A percentile compares a stretch with the other conserved stretches of the same genome.
Evolutionary conservation across 2,888 invertebrate species (phyloP).

Genomic region (Drosophila anomalata): DNA sequence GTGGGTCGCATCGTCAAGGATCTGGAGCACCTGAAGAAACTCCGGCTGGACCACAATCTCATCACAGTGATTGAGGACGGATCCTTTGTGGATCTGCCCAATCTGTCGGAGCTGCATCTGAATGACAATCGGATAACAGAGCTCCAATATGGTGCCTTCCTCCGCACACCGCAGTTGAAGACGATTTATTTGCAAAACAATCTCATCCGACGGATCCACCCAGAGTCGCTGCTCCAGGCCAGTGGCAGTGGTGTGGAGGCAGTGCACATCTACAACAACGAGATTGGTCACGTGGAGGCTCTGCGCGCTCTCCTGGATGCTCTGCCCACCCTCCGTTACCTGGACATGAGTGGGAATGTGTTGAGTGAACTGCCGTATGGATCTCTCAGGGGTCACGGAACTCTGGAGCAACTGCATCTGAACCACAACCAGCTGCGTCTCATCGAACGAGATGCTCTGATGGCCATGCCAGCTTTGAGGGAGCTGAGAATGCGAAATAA

Average conservation of each 20-base stretch:
- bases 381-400: conserved; percentile 90
- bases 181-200: conserved; percentile 91
- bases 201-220: conserved; percentile 90
- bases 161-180: conserved; percentile 89
- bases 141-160: conserved; percentile 91
- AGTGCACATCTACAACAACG: conserved; percentile 90
- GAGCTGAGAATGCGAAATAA: conserved; percentile 93
- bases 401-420: conserved; percentile 91
- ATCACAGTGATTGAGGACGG: conserved; percentile 90
- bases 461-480: conserved; percentile 92
- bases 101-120: conserved; percentile 88
- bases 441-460: conserved; percentile 91
- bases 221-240: conserved; percentile 91
- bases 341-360: conserved; percentile 92
- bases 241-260: conserved; percentile 91
- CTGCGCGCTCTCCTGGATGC: conserved; percentile 90
- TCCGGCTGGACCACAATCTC: conserved; percentile 89
- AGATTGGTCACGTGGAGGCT: conserved; percentile 90
- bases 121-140: conserved; percentile 90
- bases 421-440: conserved; percentile 90
- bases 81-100: conserved; percentile 91
- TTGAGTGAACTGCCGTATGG: conserved; percentile 91
- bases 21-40: conserved; percentile 88
- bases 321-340: conserved; percentile 89
- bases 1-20: conserved; percentile 91